Evolutionary conservation across 2,797 vertebrate species (phyloP), one percentile per base, ranked within the genome.

Genomic region (Clamator glandarius): DNA sequence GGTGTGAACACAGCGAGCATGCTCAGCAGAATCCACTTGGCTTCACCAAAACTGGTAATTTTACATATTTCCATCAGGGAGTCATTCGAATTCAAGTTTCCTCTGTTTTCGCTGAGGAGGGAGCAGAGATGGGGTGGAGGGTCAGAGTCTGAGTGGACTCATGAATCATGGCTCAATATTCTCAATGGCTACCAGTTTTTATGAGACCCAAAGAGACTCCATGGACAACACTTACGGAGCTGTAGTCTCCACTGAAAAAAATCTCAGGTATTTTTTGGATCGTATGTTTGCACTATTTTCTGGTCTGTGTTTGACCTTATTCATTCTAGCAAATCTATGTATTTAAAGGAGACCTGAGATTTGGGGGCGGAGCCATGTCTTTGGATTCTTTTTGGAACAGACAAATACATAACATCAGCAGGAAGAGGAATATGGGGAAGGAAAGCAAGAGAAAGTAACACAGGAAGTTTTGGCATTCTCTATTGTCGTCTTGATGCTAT

Each of bases 41-140:
- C 72, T 90, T 95, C 59, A 92, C 92, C 85, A 63, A 79, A 73
- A 31, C 75, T 96, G 96, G 91, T 83, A 8, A 72, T 89, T 87
- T 91, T 91, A 95, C 96, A 89, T 19, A 48, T 50, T 5, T 5
- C 57, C 92, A 93, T 62, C 90, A 96, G 90, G 84, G 90, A 96
- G 57, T 78, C 46, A 28, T 77, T 85, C 15, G 29, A 62, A 85
- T 77, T 77, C 5, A 6, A 18, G 64, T 68, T 95, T 94, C 77
- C 93, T 70, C 58, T 92, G 15, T 59, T 48, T 52, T 68, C 88
- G 72, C 67, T 88, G 55, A 89, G 82, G 18, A 78, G 59, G 29
- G 39, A 31, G 36, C 1, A 13, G 66, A 84, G 83, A 36, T 59
- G 77, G 36, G 59, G 52, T 87, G 35, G 64, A 81, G 94, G 69